These are phyloP conservation scores for Lottia scabra DNA, from an alignment of 2,888 invertebrate genomes.

Conservation along the genomic window DNA sequence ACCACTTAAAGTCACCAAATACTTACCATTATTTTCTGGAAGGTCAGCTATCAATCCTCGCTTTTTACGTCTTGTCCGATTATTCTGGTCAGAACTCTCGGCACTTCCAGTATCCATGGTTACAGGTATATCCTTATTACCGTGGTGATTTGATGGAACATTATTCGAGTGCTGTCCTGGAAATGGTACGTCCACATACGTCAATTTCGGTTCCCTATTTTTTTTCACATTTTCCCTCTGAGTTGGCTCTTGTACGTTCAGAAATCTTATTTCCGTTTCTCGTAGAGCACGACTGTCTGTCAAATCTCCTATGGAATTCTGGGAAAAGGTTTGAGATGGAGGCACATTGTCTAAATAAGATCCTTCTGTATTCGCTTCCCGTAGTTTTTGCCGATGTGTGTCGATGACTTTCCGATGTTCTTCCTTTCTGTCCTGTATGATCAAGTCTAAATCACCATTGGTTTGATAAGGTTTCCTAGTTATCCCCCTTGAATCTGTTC, in stretches of 20 bases:
- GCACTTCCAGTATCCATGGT: background rate
- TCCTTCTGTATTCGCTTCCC: constrained; percentile 43
- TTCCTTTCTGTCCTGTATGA: background rate
- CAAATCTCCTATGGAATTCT: constrained; percentile 38
- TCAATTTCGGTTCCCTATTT: constrained; percentile 24
- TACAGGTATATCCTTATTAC: background rate
- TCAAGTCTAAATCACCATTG: background rate
- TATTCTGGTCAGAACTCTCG: constrained; percentile 13
- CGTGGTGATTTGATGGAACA: background rate
- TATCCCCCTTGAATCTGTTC: background rate
- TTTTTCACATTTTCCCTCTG: background rate
- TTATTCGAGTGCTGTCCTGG: constrained; percentile 22
- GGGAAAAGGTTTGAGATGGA: background rate
- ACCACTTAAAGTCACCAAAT: too few relatives aligned
- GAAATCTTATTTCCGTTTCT: constrained; percentile 56
- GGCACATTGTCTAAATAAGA: constrained; percentile 36
- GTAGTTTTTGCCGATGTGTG: constrained; percentile 29
- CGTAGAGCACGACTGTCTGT: constrained; percentile 54
- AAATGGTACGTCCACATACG: constrained; percentile 48
- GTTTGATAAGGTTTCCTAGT: background rate
- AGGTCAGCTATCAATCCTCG: constrained; percentile 20
- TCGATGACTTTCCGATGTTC: constrained; percentile 32
- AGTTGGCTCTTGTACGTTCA: constrained; percentile 43
- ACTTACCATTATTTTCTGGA: constrained; percentile 25
- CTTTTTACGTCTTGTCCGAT: constrained; percentile 14